A percentile compares a stretch with the other conserved stretches of the same genome.
These are phyloP conservation scores for Muscina levida DNA, from an alignment of 2,888 invertebrate species.

Conservation along the genomic window DNA sequence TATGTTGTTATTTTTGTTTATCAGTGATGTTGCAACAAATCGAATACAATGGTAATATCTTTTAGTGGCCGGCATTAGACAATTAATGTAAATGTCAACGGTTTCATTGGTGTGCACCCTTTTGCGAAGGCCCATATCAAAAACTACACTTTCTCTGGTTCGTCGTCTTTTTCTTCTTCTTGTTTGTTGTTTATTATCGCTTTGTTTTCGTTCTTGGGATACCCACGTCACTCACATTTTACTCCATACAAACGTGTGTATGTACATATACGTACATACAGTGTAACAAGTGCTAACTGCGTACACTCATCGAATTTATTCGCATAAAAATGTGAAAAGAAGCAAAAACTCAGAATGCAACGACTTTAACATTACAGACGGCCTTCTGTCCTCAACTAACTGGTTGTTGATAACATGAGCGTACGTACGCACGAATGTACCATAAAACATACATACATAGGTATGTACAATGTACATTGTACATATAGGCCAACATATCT, in stretches of 20 bases:
- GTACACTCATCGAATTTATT: not conserved
- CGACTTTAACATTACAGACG: constrained; percentile 24
- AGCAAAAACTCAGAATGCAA: not conserved
- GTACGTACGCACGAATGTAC: not conserved
- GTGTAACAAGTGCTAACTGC: not conserved
- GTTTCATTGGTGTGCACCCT: not conserved
- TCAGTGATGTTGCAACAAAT: constrained; percentile 11
- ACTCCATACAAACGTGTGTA: not conserved
- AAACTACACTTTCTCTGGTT: not conserved
- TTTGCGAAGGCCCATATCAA: not conserved
- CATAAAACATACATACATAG: no score
- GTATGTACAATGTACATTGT: no score
- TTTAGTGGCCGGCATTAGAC: no score
- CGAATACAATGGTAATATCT: constrained; percentile 25
- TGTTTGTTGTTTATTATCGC: not conserved
- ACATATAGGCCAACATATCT: no score
- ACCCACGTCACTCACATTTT: constrained; percentile 19
- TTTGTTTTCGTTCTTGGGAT: constrained; percentile 5
- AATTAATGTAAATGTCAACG: constrained; percentile 2
- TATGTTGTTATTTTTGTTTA: not conserved
- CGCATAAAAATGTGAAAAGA: not conserved
- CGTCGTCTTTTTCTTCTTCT: not conserved
- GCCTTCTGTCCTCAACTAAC: constrained; percentile 26
- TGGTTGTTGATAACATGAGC: no score
- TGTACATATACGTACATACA: not conserved